Base-by-base conservation (phyloP, 2,797 vertebrate genomes). In the Apogon hyalosoma region DNA sequence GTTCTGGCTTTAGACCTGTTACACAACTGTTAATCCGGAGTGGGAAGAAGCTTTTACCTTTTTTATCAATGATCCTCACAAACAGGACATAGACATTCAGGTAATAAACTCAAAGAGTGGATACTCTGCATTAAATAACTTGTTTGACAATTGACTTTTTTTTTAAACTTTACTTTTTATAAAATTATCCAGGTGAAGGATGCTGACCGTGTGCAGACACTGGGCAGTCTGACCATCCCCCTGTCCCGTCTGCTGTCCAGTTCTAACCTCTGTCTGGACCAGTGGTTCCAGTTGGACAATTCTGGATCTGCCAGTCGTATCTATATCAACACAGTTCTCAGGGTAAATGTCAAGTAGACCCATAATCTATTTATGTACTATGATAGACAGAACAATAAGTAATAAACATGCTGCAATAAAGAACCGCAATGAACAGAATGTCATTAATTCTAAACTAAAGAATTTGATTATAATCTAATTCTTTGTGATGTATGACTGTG, bases 1-100 rank as follows among this genome's bases (percentile, higher is more conserved):
- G 3, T 24, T 79, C 11, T 56, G 45, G 41, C 18, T 67, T 16
- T 15, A 98, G 97, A 94, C 93, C 2, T 90, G 94, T 79, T 96
- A 93, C 55, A 93, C 90, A 47, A 96, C 92, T 0, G 75, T 90
- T 47, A 85, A 91, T 72, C 97, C 97, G 0, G 77, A 94, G 31
- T 98, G 97, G 96, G 96, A 96, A 47, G 95, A 95, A 4, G 96
- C 96, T 2, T 98, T 98, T 75, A 96, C 95, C 6, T 98, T 98
- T 88, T 98, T 98, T 85, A 94, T 98, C 66, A 94, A 95, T 41
- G 92, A 98, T 85, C 97, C 96, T 9, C 86, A 41, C 8, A 93
- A 90, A 54, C 94, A 97, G 74, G 94, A 97, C 83, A 89, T 98
- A 1, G 93, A 95, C 41, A 90, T 98, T 14, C 95, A 98, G 94